phyloP scores from a whole-genome alignment of 2,888 invertebrate species.

The Mythimna lalbum region DNA sequence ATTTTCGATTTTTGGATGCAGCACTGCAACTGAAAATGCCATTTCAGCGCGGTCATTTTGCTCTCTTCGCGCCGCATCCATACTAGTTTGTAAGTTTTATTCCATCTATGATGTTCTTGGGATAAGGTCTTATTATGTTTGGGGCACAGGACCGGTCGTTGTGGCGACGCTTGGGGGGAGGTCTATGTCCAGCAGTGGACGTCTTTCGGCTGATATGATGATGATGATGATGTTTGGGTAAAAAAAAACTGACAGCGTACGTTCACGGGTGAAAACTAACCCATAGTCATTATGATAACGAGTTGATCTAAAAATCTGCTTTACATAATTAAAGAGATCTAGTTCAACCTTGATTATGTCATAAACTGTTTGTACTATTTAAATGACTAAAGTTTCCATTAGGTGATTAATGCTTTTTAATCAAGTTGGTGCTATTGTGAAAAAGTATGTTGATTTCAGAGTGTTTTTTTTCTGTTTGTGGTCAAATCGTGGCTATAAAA shows the following conservation, averaged over 20 bases:
- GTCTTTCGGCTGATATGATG: too few species aligned
- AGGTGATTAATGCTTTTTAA: conserved; percentile 10
- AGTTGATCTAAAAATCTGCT: neutral
- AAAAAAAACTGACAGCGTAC: too few species aligned
- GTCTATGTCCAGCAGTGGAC: too few species aligned
- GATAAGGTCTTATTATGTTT: neutral
- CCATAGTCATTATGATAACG: conserved; percentile 15
- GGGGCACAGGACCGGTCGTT: too few species aligned
- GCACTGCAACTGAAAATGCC: neutral
- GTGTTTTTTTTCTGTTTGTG: neutral
- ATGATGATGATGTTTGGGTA: too few species aligned
- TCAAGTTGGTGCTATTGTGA: neutral
- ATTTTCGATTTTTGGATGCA: neutral
- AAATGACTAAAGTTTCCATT: conserved; percentile 29
- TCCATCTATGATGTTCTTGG: neutral
- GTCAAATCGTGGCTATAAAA: too few species aligned
- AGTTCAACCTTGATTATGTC: conserved; percentile 33
- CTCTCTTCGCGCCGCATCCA: neutral
- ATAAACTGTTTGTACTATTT: conserved; percentile 9
- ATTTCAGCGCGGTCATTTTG: neutral
- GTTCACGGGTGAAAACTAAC: neutral
- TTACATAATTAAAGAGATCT: conserved; percentile 24
- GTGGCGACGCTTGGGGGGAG: too few species aligned
- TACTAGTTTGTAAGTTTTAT: neutral
- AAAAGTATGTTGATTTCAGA: neutral